These are phyloP conservation scores for Paraescarpia echinospica DNA, from an alignment of 1,140 invertebrate species.

Conservation along the genomic window DNA sequence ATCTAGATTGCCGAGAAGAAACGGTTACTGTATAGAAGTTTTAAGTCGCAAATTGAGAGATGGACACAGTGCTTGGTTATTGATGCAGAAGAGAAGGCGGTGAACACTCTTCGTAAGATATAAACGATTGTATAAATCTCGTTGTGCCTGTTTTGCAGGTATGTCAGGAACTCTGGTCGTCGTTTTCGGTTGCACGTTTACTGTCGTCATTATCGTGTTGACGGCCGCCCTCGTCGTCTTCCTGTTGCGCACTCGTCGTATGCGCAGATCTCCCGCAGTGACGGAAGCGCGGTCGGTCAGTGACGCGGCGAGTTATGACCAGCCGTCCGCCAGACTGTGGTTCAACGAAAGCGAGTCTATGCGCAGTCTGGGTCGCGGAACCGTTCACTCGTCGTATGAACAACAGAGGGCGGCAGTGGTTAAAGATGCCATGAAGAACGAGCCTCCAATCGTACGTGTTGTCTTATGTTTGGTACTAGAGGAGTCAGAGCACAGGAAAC, in stretches of 20 bases:
- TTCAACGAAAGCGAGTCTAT: not conserved
- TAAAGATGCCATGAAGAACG: not conserved
- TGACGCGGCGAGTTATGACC: not conserved
- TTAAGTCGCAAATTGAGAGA: too few species aligned
- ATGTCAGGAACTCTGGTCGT: not conserved
- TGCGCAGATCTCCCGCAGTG: not conserved
- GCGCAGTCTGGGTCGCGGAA: not conserved
- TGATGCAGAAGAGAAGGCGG: too few species aligned
- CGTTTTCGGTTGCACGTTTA: not conserved
- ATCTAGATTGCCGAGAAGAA: too few species aligned
- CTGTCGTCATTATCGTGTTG: not conserved
- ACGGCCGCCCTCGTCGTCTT: not conserved
- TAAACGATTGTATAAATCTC: not conserved
- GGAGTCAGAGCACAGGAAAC: too few species aligned
- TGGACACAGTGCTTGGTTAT: too few species aligned
- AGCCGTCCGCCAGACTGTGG: not conserved
- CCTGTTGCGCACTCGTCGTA: not conserved
- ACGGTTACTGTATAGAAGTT: too few species aligned
- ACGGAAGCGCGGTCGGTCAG: not conserved
- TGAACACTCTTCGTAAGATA: not conserved
- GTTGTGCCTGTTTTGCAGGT: not conserved
- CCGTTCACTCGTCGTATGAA: not conserved
- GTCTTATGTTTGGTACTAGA: too few species aligned
- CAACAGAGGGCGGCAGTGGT: not conserved
- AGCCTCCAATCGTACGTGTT: not conserved